Base-by-base conservation (phyloP, 2,113 vertebrate genomes). In the Rafetus swinhoei region DNA sequence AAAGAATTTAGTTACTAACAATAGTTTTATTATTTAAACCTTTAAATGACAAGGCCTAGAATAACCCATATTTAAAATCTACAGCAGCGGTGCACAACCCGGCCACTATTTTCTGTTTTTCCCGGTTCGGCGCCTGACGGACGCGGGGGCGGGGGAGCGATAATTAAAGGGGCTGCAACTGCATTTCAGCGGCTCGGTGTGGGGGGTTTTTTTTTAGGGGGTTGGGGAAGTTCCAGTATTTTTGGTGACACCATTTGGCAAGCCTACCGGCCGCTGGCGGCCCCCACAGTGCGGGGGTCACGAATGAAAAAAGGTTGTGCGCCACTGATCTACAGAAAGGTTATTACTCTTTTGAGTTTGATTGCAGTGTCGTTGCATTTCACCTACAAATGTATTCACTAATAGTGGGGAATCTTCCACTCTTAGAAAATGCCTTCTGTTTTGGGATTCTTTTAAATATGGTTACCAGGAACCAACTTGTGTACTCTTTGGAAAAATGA, bases 361-460 rank as follows among this genome's bases (percentile, higher is more conserved):
- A 45, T 25, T 87, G 35, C 45, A 85, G 81, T 95, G 79, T 21
- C 22, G 35, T 81, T 93, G 69, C 0, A 77, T 87, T 90, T 92
- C 7, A 6, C 19, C 11, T 45, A 24, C 22, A 9, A 35, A 39
- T 25, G 72, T 32, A 16, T 14, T 50, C 35, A 59, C 11, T 62
- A 15, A 50, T 60, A 21, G 8, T 79, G 79, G 57, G 72, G 82
- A 29, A 86, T 52, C 18, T 69, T 59, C 74, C 6, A 0, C 0
- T 85, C 14, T 18, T 50, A 4, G 54, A 92, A 90, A 88, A 21
- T 27, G 39, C 77, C 21, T 79, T 79, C 77, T 86, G 21, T 57
- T 92, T 92, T 81, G 91, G 52, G 89, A 45, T 86, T 76, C 19
- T n/a, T 91, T 84, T 72, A 89, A 95, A 65, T 55, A 6, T 65